Base-by-base conservation (phyloP, 2,113 vertebrate genomes). In the Zosterops pallidus region DNA sequence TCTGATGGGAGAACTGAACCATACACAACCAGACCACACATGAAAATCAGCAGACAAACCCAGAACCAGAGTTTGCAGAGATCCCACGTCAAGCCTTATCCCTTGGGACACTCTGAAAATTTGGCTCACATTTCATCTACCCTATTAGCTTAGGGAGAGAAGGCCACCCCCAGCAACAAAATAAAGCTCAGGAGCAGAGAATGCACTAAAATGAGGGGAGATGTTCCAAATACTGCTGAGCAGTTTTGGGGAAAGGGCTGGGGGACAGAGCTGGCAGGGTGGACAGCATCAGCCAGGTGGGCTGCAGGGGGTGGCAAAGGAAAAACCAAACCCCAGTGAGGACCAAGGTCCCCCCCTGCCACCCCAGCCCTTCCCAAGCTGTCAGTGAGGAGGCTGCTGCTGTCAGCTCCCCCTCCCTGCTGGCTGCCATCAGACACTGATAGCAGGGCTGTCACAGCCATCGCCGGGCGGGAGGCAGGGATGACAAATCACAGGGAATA, bases 401-500 rank as follows among this genome's bases (percentile, higher is more conserved):
- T 94, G 96, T 92, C 91, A 79, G 86, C 49, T 50, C 9, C 3
- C 77, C 60, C 77, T 63, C 78, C 52, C 81, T 93, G 23, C 4
- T 13, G 49, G 49, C 90, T 94, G 59, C 95, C 95, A 62, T 49
- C 96, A 95, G 95, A 91, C 94, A 89, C 79, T 24, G 87, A 94
- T 59, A 92, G 92, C 91, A 47, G 24, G 91, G 63, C 96, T 96
- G 95, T 96, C 96, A 96, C 94, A 94, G 95, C 77, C 94, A 13
- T n/a, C 9, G 74, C 49, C 0, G 74, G 71, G 85, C 59, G 8
- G 72, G 85, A 94, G 84, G 49, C 92, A 41, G 88, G 14, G 96
- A 94, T 96, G 97, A 96, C 96, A 97, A 95, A 97, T 97, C 78
- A 11, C 94, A 96, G 96, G 81, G 96, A 96, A 75, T 41, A 33